These are phyloP conservation scores for Tenebrosternarchus preto DNA, from an alignment of 2,113 vertebrate species.

Conservation along the genomic window DNA sequence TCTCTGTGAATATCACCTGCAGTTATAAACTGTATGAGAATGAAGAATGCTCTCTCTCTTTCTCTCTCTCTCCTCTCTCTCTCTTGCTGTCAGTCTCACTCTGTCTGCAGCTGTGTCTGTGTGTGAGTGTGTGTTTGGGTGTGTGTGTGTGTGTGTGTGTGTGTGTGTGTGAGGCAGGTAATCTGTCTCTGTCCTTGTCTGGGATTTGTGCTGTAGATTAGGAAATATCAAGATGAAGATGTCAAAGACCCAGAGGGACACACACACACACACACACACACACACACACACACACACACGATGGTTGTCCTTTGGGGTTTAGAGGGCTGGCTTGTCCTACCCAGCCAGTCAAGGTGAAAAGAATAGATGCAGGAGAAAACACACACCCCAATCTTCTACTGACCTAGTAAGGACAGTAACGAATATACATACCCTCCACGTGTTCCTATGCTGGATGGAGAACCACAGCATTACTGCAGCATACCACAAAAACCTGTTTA, in stretches of 20 bases:
- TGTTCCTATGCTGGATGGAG: neutral
- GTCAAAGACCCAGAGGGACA: conserved; percentile 47
- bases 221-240: conserved; percentile 57
- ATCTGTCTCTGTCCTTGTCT: conserved; percentile 57
- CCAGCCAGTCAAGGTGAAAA: conserved; percentile 49
- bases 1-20: conserved; percentile 41
- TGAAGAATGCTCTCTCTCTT: neutral
- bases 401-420: conserved; percentile 26
- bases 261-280: conserved; percentile 19
- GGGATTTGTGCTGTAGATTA: conserved; percentile 51
- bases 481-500: too few relatives aligned
- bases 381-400: conserved; percentile 7
- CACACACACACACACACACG: neutral
- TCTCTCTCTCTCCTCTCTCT: neutral
- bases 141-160: conserved; percentile 16
- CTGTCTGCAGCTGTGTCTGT: conserved; percentile 38
- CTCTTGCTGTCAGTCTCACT: neutral
- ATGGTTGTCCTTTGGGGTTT: conserved; percentile 42
- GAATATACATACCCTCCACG: conserved; percentile 25
- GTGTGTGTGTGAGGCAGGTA: conserved; percentile 27
- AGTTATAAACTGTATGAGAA: conserved; percentile 6
- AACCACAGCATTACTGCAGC: neutral
- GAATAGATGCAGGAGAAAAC: neutral
- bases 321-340: conserved; percentile 43
- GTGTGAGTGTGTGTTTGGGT: neutral